phyloP scores from a whole-genome alignment of 37 sponge, comb jelly and placozoan species.

The Axinella damicornis region DNA sequence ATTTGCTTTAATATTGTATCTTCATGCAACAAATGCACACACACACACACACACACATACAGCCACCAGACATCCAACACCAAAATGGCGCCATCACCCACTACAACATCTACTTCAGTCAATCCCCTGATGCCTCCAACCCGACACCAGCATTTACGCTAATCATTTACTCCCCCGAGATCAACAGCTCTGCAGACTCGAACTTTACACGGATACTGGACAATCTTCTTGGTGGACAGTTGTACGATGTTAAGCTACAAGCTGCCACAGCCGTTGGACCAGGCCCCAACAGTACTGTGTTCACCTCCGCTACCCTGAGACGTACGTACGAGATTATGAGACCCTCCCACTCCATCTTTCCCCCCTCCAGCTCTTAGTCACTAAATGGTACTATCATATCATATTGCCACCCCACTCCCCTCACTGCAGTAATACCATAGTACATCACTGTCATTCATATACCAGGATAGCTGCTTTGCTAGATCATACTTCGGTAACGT shows the following conservation, averaged over 20 bases:
- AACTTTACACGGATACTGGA: neutral
- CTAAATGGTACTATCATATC: too few relatives aligned
- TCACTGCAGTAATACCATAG: too few relatives aligned
- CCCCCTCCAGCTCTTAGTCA: too few relatives aligned
- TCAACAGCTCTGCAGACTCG: neutral
- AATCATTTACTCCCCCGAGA: neutral
- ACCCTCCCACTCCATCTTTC: neutral
- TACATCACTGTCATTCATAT: too few relatives aligned
- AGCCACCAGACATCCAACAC: conserved; percentile 31
- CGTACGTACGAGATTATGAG: conserved; percentile 1
- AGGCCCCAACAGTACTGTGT: conserved; percentile 50
- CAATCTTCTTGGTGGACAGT: conserved; percentile 10
- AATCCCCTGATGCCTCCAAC: neutral
- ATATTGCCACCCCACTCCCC: too few relatives aligned
- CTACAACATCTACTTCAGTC: conserved; percentile 58
- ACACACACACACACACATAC: conserved; percentile 7
- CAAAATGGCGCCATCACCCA: conserved; percentile 58
- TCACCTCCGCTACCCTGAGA: neutral
- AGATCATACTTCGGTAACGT: too few relatives aligned
- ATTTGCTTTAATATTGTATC: too few relatives aligned
- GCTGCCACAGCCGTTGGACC: conserved; percentile 54
- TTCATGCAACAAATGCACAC: neutral
- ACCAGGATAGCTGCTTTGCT: too few relatives aligned
- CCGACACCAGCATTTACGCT: neutral
- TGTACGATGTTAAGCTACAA: conserved; percentile 50